Conservation (phyloP, 2,113 vertebrate species). For the Eupsittula cactorum region DNA sequence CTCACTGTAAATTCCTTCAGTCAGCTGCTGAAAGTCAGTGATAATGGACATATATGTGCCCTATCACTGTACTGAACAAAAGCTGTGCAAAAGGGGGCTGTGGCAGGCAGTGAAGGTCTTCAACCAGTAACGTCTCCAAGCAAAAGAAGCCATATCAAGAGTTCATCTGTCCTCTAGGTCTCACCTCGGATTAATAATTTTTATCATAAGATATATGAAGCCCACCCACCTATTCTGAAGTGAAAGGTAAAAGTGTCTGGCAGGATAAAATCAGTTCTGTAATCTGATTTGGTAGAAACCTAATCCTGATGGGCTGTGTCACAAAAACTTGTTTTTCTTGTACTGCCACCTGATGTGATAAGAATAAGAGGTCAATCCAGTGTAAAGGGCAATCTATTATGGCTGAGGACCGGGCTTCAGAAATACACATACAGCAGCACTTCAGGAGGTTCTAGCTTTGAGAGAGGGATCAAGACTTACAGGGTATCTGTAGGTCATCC, state of each 20-base stretch:
- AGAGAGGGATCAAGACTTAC: background rate
- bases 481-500: background rate
- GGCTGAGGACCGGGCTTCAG: background rate
- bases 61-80: background rate
- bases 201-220: background rate
- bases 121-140: background rate
- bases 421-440: fast-evolving
- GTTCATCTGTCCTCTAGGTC: fast-evolving
- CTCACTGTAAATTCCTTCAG: background rate
- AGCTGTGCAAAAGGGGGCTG: background rate
- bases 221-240: background rate
- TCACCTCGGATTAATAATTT: background rate
- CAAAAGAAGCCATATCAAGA: background rate
- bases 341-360: background rate
- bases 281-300: background rate
- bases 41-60: background rate
- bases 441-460: background rate
- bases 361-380: background rate
- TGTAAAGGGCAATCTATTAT: background rate
- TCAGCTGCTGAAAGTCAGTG: background rate
- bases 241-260: background rate
- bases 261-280: background rate
- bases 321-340: background rate
- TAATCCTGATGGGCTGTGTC: background rate
- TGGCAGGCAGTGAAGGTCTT: background rate